Evolutionary conservation across 2,888 invertebrate species (phyloP).

Genomic region (Lepidochitona cinerea): DNA sequence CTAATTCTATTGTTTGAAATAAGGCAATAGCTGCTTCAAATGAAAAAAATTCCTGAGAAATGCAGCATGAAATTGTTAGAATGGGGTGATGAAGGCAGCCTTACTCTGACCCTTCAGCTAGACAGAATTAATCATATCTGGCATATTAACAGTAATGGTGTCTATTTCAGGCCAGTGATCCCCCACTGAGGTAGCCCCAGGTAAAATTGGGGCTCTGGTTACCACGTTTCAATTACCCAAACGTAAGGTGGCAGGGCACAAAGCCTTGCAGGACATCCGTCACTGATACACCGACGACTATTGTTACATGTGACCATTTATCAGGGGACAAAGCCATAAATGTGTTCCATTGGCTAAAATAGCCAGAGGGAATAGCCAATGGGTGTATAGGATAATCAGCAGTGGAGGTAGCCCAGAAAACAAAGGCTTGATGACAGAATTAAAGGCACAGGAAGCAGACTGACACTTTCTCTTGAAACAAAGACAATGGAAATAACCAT

Average conservation of each 20-base stretch:
- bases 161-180: not conserved
- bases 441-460: not conserved
- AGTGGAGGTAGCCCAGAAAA: not conserved
- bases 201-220: not conserved
- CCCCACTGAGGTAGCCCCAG: not conserved
- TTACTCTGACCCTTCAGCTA: too few relatives aligned
- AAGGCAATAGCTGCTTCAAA: too few relatives aligned
- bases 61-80: too few relatives aligned
- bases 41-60: too few relatives aligned
- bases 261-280: too few relatives aligned
- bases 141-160: not conserved
- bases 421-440: not conserved
- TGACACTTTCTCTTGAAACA: not conserved
- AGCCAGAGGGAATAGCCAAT: not conserved
- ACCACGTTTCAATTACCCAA: not conserved
- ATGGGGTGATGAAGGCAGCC: too few relatives aligned
- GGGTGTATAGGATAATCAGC: not conserved
- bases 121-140: not conserved
- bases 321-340: not conserved
- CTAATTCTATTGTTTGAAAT: too few relatives aligned
- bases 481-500: slow-evolving; percentile 2
- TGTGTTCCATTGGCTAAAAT: not conserved
- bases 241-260: too few relatives aligned
- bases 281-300: too few relatives aligned
- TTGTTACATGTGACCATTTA: too few relatives aligned